A percentile compares a stretch with the other conserved stretches of the same genome.
These are phyloP conservation scores for Dasypolia templi DNA, from an alignment of 2,888 invertebrate genomes.

Conservation along the genomic window DNA sequence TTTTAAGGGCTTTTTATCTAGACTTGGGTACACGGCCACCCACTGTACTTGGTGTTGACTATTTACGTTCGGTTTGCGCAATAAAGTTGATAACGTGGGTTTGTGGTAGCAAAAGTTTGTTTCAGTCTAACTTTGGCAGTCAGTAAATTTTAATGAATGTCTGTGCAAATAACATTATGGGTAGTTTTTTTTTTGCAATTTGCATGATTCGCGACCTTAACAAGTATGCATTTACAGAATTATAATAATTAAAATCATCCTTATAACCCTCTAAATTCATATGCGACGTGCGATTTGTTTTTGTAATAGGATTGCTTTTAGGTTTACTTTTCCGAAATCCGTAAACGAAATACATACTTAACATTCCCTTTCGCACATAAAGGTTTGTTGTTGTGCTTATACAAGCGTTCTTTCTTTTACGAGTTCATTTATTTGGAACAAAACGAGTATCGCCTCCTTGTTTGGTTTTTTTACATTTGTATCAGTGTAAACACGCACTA, in stretches of 20 bases:
- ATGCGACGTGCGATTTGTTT: not conserved
- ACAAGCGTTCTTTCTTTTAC: slow-evolving; percentile 50
- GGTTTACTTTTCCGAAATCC: slow-evolving; percentile 23
- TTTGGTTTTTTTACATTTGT: slow-evolving; percentile 61
- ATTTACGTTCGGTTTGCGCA: slow-evolving; percentile 49
- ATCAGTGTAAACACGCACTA: slow-evolving; percentile 63
- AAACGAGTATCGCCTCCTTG: slow-evolving; percentile 58
- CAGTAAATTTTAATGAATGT: slow-evolving; percentile 5
- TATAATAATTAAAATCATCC: too few species aligned
- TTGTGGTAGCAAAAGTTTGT: slow-evolving; percentile 29
- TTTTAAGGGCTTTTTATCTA: slow-evolving; percentile 62
- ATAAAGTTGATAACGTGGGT: slow-evolving; percentile 50
- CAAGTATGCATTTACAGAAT: too few species aligned
- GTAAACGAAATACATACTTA: slow-evolving; percentile 30
- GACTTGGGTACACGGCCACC: slow-evolving; percentile 49
- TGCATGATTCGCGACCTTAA: too few species aligned
- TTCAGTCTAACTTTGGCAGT: slow-evolving; percentile 3
- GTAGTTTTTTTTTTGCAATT: too few species aligned
- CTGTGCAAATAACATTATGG: not conserved
- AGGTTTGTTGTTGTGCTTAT: slow-evolving; percentile 39
- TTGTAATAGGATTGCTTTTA: not conserved
- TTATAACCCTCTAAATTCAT: too few species aligned
- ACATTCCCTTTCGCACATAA: slow-evolving; percentile 40
- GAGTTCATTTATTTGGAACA: slow-evolving; percentile 60
- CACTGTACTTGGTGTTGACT: slow-evolving; percentile 53